Base-by-base conservation (phyloP, 2,797 vertebrate species). In the Pagetopsis macropterus region DNA sequence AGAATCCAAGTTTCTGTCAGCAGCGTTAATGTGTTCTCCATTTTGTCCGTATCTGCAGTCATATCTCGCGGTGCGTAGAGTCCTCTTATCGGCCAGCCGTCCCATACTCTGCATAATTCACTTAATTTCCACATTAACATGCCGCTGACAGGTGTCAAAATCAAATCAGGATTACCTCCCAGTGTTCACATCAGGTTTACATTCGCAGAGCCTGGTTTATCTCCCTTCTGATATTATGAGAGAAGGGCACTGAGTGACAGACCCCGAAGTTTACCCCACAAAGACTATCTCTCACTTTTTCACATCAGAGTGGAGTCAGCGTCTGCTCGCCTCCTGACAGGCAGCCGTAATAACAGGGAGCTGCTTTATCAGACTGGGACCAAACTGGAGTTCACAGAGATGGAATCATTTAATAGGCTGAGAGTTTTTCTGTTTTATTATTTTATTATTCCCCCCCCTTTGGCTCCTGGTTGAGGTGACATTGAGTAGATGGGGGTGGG, bases 331-430 rank as follows among this genome's bases (percentile, higher is more conserved):
- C 31, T 37, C 63, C 69, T 81, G 84, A 85, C 72, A 76, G 68
- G 63, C 78, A 69, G 78, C 62, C 51, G 65, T 79, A 84, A 89
- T 87, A 84, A 87, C 85, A 73, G 40, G 41, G 21, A 59, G 77
- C 76, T 72, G 52, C 63, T 89, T 86, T 83, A 88, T 91, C 88
- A 71, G 52, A 73, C 71, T 57, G 70, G 57, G 78, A 72, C 66
- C 66, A 76, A 69, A 83, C 67, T 68, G 67, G 63, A 84, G 81
- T 79, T 81, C 75, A 75, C 63, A 59, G 70, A 86, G 91, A 91
- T 90, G 78, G 75, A 87, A 87, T 90, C 84, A 80, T 88, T 92
- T 89, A 89, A 91, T 86, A 79, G 84, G 76, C 60, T 64, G 79
- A 65, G 77, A 75, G 81, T 82, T 86, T 83, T 48, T 64, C 17